Conservation (phyloP, 1,140 invertebrate species). For the Ladona fulva region DNA sequence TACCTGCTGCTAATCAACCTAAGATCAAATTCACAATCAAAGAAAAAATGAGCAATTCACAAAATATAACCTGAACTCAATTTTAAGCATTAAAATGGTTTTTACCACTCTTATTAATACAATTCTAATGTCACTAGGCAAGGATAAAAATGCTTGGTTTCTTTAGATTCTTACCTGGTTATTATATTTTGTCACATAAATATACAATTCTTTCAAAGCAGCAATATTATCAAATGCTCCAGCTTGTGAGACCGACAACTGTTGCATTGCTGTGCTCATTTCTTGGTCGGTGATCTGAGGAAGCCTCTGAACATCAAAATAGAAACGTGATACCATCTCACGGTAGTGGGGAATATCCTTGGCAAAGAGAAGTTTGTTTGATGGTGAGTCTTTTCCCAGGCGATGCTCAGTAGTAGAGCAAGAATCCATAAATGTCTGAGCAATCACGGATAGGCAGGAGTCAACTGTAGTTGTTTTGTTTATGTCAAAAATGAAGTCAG, state of each 20-base stretch:
- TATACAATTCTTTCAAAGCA: constrained; percentile 86
- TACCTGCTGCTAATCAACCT: too few relatives aligned
- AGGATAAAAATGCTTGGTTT: too few relatives aligned
- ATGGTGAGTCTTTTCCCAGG: constrained; percentile 88
- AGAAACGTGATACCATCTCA: constrained; percentile 80
- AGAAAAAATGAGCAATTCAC: too few relatives aligned
- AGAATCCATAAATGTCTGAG: constrained; percentile 93
- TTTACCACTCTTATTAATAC: too few relatives aligned
- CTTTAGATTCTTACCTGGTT: constrained; percentile 66
- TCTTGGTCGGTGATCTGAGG: constrained; percentile 87
- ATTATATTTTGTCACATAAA: constrained; percentile 88
- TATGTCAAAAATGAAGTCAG: constrained; percentile 93
- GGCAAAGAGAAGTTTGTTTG: constrained; percentile 88
- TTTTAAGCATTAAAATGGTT: too few relatives aligned
- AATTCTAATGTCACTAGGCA: too few relatives aligned
- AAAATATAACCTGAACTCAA: too few relatives aligned
- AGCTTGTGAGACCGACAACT: constrained; percentile 73
- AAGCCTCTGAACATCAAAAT: constrained; percentile 69
- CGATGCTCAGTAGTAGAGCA: constrained; percentile 83
- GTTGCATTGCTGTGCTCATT: constrained; percentile 84
- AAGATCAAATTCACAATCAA: too few relatives aligned
- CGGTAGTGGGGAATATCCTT: constrained; percentile 87
- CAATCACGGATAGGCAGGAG: constrained; percentile 86
- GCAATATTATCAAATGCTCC: constrained; percentile 85
- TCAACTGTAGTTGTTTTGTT: constrained; percentile 87